A percentile compares a stretch with the other conserved stretches of the same genome.
Conservation (phyloP, 2,797 vertebrate genomes). For the Crypturellus tataupa region DNA sequence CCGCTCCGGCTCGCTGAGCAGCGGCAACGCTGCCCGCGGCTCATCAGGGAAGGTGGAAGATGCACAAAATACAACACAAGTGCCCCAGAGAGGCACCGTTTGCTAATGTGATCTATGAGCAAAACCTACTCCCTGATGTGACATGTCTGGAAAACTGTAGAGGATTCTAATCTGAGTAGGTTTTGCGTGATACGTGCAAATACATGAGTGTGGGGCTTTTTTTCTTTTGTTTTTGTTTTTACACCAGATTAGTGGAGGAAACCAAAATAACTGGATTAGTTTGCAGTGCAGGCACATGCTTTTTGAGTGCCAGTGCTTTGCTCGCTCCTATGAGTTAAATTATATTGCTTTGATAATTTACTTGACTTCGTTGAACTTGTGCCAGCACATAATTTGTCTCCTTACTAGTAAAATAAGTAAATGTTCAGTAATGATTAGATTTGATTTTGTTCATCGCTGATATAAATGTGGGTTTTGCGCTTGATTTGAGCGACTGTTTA, state of each 20-base stretch:
- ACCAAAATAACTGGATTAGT: neutral
- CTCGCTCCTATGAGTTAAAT: neutral
- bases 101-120: fast-evolving
- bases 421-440: neutral
- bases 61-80: neutral
- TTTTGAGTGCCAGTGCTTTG: neutral
- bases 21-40: fast-evolving
- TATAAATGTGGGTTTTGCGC: neutral
- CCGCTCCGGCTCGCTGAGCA: neutral
- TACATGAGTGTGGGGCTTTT: neutral
- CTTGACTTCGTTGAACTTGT: neutral
- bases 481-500: neutral
- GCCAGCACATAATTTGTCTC: neutral
- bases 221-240: neutral
- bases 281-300: neutral
- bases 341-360: neutral
- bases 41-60: neutral
- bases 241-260: neutral
- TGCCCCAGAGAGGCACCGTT: neutral
- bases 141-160: neutral
- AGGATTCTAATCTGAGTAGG: neutral
- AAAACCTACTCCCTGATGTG: neutral
- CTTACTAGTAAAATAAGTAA: neutral
- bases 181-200: neutral
- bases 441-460: neutral